Base-by-base conservation (phyloP, 2,113 vertebrate genomes). In the Lichenostomus cassidix region DNA sequence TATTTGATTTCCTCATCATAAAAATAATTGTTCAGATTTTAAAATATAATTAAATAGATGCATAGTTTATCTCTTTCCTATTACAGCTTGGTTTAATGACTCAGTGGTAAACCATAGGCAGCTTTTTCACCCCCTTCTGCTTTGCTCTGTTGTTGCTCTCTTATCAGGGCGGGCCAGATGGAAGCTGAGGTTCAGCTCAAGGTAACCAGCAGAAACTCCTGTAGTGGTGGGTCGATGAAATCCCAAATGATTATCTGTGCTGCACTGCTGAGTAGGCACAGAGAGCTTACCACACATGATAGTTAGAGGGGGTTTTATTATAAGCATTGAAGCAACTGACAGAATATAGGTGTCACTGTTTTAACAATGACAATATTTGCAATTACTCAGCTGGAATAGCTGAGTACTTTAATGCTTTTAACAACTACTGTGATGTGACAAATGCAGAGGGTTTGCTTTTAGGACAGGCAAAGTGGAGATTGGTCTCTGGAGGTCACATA, bases 151-250 rank as follows among this genome's bases (percentile, higher is more conserved):
- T 97, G 93, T 96, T 89, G 42, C 60, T 90, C 84, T 80, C 85
- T 97, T 97, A 95, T 96, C 97, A 87, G 93, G 16, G 21, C 21
- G 47, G 86, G 96, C 85, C 98, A 98, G 97, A 92, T 97, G 96
- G 91, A 64, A 81, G 90, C 95, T 85, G 71, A 91, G 91, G 75
- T 97, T 97, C 92, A 93, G 90, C 75, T 83, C 80, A 91, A 92
- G 96, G 95, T 94, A 94, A 95, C 68, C 55, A 53, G 77, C 83
- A 94, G 73, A 95, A 94, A 52, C 87, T 64, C 79, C 91, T 96
- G 92, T 86, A 87, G 86, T 44, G 81, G 42, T 52, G 8, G 80
- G 41, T 56, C 12, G 25, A 75, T 89, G 64, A 97, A 98, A 97
- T 97, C 93, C 95, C 95, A 52, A 56, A 15, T 94, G 97, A 89